Evolutionary conservation across 2,888 invertebrate genomes (phyloP).

Genomic region (Selenia dentaria): DNA sequence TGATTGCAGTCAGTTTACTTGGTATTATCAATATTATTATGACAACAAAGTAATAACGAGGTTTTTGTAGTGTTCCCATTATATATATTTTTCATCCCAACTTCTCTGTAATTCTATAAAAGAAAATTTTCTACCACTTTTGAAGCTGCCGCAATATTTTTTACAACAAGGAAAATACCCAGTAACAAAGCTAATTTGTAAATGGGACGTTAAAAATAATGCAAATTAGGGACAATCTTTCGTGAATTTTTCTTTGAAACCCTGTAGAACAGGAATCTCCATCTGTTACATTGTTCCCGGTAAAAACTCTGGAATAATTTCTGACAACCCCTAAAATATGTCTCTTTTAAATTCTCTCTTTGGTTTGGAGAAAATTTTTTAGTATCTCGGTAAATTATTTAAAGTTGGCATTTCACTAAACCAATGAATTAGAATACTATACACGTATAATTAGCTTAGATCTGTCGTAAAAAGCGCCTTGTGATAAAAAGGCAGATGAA

Average conservation of each 20-base stretch:
- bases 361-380: not conserved
- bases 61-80: too few species aligned
- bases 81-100: too few species aligned
- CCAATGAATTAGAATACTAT: too few species aligned
- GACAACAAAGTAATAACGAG: too few species aligned
- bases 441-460: too few species aligned
- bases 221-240: conserved; percentile 22
- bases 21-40: too few species aligned
- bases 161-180: too few species aligned
- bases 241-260: conserved; percentile 15
- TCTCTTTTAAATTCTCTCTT: not conserved
- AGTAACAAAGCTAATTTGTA: conserved; percentile 17
- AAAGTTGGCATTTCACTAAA: too few species aligned
- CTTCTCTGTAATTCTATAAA: conserved; percentile 9
- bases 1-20: too few species aligned
- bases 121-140: conserved; percentile 15
- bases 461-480: too few species aligned
- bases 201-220: conserved; percentile 26
- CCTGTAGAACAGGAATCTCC: conserved; percentile 15
- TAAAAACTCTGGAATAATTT: conserved; percentile 6
- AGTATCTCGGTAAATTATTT: not conserved
- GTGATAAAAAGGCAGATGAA: too few species aligned
- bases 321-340: conserved; percentile 2
- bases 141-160: not conserved
- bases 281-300: conserved; percentile 15